Conservation (phyloP, 2,888 invertebrate species). For the Papilio gigon region DNA sequence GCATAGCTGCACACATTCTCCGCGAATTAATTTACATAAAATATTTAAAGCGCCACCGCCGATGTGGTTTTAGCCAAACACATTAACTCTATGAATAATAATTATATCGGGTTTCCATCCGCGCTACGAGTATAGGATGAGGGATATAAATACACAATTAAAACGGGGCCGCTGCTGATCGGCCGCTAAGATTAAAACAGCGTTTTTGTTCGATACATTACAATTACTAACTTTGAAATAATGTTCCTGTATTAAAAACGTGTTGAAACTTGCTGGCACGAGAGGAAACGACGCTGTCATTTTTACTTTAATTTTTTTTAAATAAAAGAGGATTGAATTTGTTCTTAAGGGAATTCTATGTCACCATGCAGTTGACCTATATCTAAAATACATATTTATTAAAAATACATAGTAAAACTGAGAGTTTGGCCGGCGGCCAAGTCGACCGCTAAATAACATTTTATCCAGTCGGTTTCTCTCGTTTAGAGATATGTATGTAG, state of each 20-base stretch:
- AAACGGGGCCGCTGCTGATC: neutral
- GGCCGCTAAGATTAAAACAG: neutral
- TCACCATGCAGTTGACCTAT: neutral
- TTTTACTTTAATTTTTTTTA: neutral
- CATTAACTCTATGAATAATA: conserved; percentile 16
- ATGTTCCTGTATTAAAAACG: neutral
- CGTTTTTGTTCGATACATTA: neutral
- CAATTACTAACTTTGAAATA: neutral
- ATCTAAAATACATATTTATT: neutral
- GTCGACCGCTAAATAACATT: conserved; percentile 12
- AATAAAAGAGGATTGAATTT: neutral
- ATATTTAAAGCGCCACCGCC: conserved; percentile 5
- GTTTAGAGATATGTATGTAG: conserved; percentile 11
- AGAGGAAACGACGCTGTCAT: neutral
- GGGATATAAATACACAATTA: neutral
- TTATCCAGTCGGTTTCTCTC: conserved; percentile 8
- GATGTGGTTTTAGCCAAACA: conserved; percentile 27
- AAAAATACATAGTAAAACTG: neutral
- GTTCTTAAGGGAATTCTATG: neutral
- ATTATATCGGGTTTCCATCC: neutral
- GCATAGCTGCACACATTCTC: conserved; percentile 9
- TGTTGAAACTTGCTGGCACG: too few relatives aligned
- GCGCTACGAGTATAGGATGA: neutral
- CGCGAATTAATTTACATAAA: conserved; percentile 24
- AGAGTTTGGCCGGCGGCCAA: conserved; percentile 17